Base-by-base conservation (phyloP, 1,140 invertebrate genomes). In the Pogonognathellus flavescens region DNA sequence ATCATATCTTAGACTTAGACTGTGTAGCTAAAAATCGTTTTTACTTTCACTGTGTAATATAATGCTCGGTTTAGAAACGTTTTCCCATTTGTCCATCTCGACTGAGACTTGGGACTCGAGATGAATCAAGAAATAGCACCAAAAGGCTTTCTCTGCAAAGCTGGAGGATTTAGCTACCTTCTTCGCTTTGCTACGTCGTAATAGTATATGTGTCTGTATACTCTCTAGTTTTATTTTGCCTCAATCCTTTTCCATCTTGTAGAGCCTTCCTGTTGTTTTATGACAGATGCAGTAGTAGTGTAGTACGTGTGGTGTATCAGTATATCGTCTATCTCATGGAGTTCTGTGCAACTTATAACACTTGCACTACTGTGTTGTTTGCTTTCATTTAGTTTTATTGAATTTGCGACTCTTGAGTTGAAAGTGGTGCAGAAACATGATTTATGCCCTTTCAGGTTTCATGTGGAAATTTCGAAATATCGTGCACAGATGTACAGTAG, bases 81-180 rank as follows among this genome's bases (percentile, higher is more conserved):
- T 76, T 76, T 76, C 70, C 41, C 70, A 76, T 76, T 76, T 76
- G 70, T 76, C 70, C 70, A 76, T 76, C 70, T 76, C 70, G n/a
- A 18, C 70, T 50, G 70, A 76, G 70, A 76, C 66, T 72, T 49
- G 66, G 2, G 66, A 72, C 70, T 76, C 70, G 31, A 41, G 70
- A 76, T 76, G 70, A 76, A 76, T 76, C 70, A 76, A 76, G 70
- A 76, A 76, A 41, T 41, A 76, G 70, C 49, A 76, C 31, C 70
- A 49, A 76, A 41, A 50, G 70, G 70, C 70, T 76, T 50, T 57
- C 70, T 16, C 16, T 76, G 13, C 70, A 76, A 76, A 76, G 70
- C 70, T 18, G 16, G 16, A n/a, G 70, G 70, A 76, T 76, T 76
- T 76, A 76, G 62, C 62, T 66, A 66, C 25, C 62, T 76, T 49